Evolutionary conservation across 2,113 vertebrate genomes (phyloP).

Genomic region (Phodopus roborovskii): DNA sequence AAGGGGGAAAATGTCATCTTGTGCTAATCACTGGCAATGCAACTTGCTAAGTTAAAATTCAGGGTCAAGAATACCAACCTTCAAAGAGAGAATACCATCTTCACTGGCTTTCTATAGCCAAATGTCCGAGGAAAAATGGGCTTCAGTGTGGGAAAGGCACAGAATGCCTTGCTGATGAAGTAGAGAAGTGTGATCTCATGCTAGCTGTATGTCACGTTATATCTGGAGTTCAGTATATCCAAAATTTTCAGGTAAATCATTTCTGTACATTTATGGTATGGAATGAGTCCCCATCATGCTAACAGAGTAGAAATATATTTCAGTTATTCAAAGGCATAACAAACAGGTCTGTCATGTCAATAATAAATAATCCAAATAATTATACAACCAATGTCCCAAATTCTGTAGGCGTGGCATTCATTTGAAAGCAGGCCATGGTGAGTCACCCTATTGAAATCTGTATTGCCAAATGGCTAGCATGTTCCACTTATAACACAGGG

Average conservation of each 20-base stretch:
- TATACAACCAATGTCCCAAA: background rate
- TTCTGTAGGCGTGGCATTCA: background rate
- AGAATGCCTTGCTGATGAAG: background rate
- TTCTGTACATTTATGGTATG: background rate
- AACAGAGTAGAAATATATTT: constrained; percentile 1
- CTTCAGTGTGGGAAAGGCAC: background rate
- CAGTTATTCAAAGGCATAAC: background rate
- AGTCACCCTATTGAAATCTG: background rate
- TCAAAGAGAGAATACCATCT: background rate
- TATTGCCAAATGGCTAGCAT: background rate
- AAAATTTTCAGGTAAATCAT: background rate
- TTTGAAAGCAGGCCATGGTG: background rate
- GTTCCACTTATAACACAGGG: background rate
- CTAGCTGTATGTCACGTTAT: background rate
- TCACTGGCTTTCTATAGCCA: background rate
- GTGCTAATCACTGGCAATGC: background rate
- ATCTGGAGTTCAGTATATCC: background rate
- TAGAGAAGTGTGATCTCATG: background rate
- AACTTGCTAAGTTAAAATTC: background rate
- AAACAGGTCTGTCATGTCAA: background rate
- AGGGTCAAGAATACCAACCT: background rate
- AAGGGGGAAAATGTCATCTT: background rate
- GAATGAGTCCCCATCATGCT: background rate
- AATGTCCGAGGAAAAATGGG: background rate
- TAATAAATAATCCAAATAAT: background rate